Evolutionary conservation across 2,797 vertebrate genomes (phyloP).

Genomic region (Capromys pilorides): DNA sequence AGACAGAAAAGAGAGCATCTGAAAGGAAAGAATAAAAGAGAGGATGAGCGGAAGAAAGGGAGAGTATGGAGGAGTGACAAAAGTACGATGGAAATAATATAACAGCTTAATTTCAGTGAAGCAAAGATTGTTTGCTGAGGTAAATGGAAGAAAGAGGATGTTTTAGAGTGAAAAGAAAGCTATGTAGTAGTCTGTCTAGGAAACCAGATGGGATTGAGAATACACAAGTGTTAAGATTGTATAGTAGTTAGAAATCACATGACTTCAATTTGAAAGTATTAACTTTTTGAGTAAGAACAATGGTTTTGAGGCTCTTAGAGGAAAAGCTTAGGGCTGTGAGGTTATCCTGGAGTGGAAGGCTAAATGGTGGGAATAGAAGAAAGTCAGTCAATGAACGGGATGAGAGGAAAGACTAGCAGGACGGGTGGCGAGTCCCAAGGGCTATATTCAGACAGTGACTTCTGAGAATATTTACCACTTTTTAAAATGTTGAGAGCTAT

Average conservation of each 20-base stretch:
- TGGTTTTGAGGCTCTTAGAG: not conserved
- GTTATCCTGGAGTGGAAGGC: not conserved
- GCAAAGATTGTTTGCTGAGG: not conserved
- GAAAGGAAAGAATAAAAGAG: not conserved
- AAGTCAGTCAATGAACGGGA: not conserved
- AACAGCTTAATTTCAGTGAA: slow-evolving; percentile 6
- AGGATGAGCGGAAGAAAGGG: not conserved
- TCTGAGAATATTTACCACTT: not conserved
- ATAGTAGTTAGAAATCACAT: not conserved
- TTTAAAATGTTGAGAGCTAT: not conserved
- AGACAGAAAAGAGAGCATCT: not conserved
- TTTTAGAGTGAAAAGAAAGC: not conserved
- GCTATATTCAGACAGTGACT: not conserved
- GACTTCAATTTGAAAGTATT: not conserved
- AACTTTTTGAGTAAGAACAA: not conserved
- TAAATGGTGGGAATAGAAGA: not conserved
- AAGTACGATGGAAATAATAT: not conserved
- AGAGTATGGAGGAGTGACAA: not conserved
- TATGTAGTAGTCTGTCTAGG: not conserved
- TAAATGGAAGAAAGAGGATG: not conserved
- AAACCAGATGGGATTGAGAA: not conserved
- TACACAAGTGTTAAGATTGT: not conserved
- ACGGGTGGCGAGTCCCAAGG: not conserved
- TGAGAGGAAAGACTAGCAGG: not conserved
- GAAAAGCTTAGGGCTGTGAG: not conserved